Conservation (phyloP, 2,888 invertebrate genomes). For the Rhimphoctona megacephalus region DNA sequence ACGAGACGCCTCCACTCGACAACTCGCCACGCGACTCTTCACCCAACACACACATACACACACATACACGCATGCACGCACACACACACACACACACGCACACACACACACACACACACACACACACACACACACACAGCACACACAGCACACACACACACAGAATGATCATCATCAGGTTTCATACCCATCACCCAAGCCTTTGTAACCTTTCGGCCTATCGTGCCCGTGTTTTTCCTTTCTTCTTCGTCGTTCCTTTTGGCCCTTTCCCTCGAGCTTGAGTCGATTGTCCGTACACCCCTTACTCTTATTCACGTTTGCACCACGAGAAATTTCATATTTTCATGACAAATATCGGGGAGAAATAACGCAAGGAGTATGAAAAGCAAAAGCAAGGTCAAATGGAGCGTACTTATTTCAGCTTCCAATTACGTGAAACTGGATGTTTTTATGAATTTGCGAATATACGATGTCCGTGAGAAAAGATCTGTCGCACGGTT, state of each 20-base stretch:
- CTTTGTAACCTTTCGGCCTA: slow-evolving; percentile 30
- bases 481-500: not conserved
- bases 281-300: slow-evolving; percentile 14
- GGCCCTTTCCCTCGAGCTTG: not conserved
- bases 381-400: slow-evolving; percentile 1
- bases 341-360: slow-evolving; percentile 2
- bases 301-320: slow-evolving; percentile 4
- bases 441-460: not conserved
- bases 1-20: slow-evolving; percentile 58
- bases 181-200: slow-evolving; percentile 11
- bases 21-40: slow-evolving; percentile 60
- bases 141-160: no score
- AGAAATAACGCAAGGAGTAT: not conserved
- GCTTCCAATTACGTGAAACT: not conserved
- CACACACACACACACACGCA: slow-evolving; percentile 9
- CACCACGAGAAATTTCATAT: slow-evolving; percentile 18
- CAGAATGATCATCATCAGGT: slow-evolving; percentile 46
- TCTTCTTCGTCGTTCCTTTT: slow-evolving; percentile 11
- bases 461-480: not conserved
- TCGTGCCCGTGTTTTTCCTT: not conserved
- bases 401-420: not conserved
- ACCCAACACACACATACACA: slow-evolving; percentile 11
- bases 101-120: slow-evolving; percentile 1
- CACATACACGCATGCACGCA: slow-evolving; percentile 14
- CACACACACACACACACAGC: slow-evolving; percentile 7